These are phyloP conservation scores for Dorcus parallelipipedus DNA, from an alignment of 2,888 invertebrate genomes.

Conservation along the genomic window DNA sequence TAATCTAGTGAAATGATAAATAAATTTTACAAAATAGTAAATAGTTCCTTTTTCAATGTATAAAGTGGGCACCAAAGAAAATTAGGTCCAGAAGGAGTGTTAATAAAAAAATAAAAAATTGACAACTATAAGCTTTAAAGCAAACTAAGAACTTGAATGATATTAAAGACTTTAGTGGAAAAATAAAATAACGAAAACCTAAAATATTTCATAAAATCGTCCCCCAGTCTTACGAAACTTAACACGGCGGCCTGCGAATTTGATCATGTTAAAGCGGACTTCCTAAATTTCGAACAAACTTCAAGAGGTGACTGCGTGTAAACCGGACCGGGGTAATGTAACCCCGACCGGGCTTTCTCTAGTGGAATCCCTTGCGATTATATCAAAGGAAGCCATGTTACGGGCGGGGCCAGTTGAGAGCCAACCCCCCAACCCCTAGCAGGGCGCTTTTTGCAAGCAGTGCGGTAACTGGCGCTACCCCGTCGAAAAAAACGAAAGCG, in stretches of 20 bases:
- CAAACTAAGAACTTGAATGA: no score
- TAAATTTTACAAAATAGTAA: no score
- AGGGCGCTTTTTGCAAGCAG: conserved; percentile 27
- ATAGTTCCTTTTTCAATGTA: no score
- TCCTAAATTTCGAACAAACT: conserved; percentile 25
- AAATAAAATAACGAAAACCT: not conserved
- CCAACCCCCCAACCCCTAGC: conserved; percentile 30
- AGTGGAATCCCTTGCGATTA: conserved; percentile 45
- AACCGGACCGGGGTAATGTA: conserved; percentile 23
- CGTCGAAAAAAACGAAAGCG: conserved; percentile 42
- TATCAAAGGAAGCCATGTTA: conserved; percentile 50
- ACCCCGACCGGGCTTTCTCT: conserved; percentile 28
- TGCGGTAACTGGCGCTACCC: conserved; percentile 42
- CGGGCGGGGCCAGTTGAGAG: conserved; percentile 42
- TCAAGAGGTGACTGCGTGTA: conserved; percentile 22
- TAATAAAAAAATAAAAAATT: no score
- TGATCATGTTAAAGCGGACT: conserved; percentile 16
- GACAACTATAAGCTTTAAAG: no score
- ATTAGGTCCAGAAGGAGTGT: no score
- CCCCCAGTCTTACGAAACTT: not conserved
- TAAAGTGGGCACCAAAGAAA: no score
- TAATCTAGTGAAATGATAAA: no score
- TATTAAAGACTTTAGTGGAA: no score
- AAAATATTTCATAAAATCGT: not conserved
- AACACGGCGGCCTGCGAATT: not conserved